These are phyloP conservation scores for Hypotaenidia philippensis DNA, from an alignment of 2,797 vertebrate species.

Conservation along the genomic window DNA sequence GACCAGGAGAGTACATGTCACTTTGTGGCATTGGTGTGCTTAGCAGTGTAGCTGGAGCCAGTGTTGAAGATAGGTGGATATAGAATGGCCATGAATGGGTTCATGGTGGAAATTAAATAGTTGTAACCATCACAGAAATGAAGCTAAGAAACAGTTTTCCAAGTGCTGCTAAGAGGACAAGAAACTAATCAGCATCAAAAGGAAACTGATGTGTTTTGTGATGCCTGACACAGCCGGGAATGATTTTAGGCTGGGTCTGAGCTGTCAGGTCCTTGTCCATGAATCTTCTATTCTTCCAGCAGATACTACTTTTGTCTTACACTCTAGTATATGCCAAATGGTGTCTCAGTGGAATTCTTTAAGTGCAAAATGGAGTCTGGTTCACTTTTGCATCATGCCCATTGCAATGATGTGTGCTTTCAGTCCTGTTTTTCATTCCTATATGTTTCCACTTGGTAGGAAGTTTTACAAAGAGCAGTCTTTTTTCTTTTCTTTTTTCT, in stretches of 20 bases:
- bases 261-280: background rate
- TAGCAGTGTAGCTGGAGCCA: background rate
- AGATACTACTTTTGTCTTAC: background rate
- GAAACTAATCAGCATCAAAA: background rate
- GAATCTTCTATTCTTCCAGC: background rate
- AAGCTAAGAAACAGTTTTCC: background rate
- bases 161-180: background rate
- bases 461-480: background rate
- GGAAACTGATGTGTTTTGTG: background rate
- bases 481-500: background rate
- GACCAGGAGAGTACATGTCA: background rate
- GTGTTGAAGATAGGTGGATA: background rate
- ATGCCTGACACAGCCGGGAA: background rate
- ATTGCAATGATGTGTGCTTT: background rate
- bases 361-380: background rate
- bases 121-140: background rate
- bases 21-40: background rate
- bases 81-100: background rate
- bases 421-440: background rate
- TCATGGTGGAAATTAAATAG: background rate
- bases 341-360: background rate
- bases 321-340: background rate
- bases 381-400: background rate
- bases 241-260: background rate
- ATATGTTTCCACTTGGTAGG: background rate